Percentiles rank a stretch among this genome's conserved stretches.
Conservation (phyloP, 2,113 vertebrate species). For the Periophthalmodon schlosseri region DNA sequence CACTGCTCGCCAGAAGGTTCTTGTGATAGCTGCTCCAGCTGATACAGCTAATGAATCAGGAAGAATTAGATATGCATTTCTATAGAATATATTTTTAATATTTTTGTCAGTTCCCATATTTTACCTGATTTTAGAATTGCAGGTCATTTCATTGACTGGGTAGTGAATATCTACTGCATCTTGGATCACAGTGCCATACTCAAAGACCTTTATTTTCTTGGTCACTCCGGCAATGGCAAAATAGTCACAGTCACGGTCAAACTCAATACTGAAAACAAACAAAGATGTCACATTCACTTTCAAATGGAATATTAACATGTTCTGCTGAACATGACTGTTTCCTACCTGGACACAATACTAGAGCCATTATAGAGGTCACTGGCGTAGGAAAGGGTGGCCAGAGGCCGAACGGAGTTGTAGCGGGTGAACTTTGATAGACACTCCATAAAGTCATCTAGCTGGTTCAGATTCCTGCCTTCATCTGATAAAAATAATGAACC, state of each 20-base stretch:
- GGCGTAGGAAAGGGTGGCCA: slow-evolving; percentile 95
- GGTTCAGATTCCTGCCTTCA: slow-evolving; percentile 92
- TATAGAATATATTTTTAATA: background rate
- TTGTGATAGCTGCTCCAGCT: slow-evolving; percentile 99
- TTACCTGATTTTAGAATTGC: slow-evolving; percentile 99
- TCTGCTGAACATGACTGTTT: background rate
- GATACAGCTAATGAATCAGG: slow-evolving; percentile 88
- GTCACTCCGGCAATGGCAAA: slow-evolving; percentile 98
- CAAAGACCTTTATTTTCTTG: slow-evolving; percentile 99
- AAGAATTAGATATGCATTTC: background rate
- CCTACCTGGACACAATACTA: slow-evolving; percentile 97
- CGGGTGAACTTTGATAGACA: slow-evolving; percentile 97
- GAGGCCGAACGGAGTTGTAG: slow-evolving; percentile 94
- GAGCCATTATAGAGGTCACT: slow-evolving; percentile 99
- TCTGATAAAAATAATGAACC: slow-evolving; percentile 74
- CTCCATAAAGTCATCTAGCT: slow-evolving; percentile 98
- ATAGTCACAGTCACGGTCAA: slow-evolving; percentile 99
- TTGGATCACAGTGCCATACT: slow-evolving; percentile 98
- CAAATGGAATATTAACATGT: background rate
- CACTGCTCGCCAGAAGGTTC: slow-evolving; percentile 97
- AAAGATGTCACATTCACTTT: background rate
- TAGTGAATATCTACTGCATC: slow-evolving; percentile 99
- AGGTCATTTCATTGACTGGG: slow-evolving; percentile 99
- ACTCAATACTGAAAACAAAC: slow-evolving; percentile 87
- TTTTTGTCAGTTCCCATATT: background rate